Evolutionary conservation across 1,140 invertebrate genomes (phyloP).

Genomic region (Capitella teleta): DNA sequence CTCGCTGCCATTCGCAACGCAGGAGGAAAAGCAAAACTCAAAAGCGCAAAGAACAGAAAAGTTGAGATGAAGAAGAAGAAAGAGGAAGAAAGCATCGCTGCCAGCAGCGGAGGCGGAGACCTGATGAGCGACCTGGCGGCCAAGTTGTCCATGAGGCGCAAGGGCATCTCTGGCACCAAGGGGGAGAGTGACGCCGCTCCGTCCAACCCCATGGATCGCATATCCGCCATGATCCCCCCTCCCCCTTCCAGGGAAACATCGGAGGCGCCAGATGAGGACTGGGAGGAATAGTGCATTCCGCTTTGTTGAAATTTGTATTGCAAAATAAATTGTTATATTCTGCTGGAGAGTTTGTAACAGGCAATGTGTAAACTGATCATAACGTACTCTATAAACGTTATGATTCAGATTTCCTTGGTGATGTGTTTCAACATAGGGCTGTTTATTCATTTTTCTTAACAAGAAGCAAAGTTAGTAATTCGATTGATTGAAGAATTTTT

Average conservation of each 20-base stretch:
- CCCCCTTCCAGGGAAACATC: slow-evolving; percentile 41
- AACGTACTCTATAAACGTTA: no score
- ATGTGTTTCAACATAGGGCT: no score
- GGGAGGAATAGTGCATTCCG: no score
- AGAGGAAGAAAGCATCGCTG: slow-evolving; percentile 18
- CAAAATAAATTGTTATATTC: no score
- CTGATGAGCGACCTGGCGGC: slow-evolving; percentile 83
- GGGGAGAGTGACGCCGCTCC: slow-evolving; percentile 23
- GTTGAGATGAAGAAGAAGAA: slow-evolving; percentile 46
- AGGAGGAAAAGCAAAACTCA: slow-evolving; percentile 69
- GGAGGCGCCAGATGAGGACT: neutral
- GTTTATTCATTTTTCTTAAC: no score
- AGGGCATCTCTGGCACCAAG: slow-evolving; percentile 71
- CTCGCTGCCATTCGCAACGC: slow-evolving; percentile 85
- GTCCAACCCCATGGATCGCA: slow-evolving; percentile 29
- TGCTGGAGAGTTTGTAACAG: no score
- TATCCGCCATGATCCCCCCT: slow-evolving; percentile 54
- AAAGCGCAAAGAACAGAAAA: slow-evolving; percentile 49
- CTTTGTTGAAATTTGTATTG: no score
- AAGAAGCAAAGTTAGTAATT: no score
- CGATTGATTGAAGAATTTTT: no score
- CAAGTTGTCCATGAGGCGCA: slow-evolving; percentile 70
- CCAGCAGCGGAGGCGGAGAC: slow-evolving; percentile 54
- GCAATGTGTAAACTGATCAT: no score
- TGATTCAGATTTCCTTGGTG: no score